A percentile compares a stretch with the other conserved stretches of the same genome.
phyloP scores from a whole-genome alignment of 2,797 vertebrate species.

The Benthosema pterotum region DNA sequence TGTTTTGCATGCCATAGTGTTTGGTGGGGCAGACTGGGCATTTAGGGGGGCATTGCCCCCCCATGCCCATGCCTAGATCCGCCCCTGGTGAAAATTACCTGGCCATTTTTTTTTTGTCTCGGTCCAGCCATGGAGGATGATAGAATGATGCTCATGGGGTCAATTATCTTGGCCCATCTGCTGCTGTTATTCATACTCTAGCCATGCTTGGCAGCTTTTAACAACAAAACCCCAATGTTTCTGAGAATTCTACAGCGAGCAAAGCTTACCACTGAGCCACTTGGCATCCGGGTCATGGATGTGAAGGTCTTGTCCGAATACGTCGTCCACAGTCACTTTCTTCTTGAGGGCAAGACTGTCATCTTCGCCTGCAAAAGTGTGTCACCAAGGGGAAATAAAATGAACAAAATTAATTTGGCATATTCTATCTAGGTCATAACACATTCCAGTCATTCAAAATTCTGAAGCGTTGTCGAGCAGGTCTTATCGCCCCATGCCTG shows the following conservation, averaged over 20 bases:
- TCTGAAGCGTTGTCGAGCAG: background rate
- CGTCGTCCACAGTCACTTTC: slow-evolving; percentile 91
- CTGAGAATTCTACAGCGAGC: no score
- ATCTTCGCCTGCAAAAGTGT: slow-evolving; percentile 86
- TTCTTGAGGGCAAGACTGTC: slow-evolving; percentile 93
- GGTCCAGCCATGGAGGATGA: no score
- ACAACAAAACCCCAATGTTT: no score
- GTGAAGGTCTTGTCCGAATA: slow-evolving; percentile 88
- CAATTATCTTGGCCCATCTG: slow-evolving; percentile 45
- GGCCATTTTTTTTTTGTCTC: no score
- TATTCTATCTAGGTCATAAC: background rate
- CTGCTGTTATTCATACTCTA: slow-evolving; percentile 5
- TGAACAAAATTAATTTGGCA: no score
- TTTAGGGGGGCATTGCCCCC: no score
- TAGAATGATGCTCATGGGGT: slow-evolving; percentile 23
- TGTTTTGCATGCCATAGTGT: no score
- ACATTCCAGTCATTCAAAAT: background rate
- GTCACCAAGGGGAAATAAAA: background rate
- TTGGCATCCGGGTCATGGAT: slow-evolving; percentile 91
- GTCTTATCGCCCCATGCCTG: background rate
- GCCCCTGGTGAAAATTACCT: no score
- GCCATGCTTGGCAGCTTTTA: slow-evolving; percentile 7
- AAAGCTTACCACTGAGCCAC: slow-evolving; percentile 95
- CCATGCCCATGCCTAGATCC: no score
- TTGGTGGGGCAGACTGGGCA: no score